Conservation (phyloP, 2,797 vertebrate species). For the Pterois miles region DNA sequence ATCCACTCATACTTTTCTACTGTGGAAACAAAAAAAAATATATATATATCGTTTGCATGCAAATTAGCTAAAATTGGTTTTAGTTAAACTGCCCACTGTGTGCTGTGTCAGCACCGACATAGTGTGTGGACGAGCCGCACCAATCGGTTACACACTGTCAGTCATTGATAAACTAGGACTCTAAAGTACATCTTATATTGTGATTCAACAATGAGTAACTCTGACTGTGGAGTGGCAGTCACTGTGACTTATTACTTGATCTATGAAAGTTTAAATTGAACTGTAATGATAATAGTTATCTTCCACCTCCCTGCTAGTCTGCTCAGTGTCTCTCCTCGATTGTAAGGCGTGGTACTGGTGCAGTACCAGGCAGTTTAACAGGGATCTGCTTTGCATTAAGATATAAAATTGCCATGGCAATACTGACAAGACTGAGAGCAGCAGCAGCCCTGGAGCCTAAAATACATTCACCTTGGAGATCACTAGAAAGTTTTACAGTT, state of each 20-base stretch:
- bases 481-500: not conserved
- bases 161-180: not conserved
- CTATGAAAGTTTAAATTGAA: not conserved
- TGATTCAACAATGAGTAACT: not conserved
- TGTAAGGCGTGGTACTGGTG: not conserved
- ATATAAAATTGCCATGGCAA: not conserved
- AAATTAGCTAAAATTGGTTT: not conserved
- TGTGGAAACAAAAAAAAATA: conserved; percentile 17
- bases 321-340: not conserved
- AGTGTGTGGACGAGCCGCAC: not conserved
- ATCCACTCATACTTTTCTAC: conserved; percentile 10
- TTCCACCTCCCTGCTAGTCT: not conserved
- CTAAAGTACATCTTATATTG: not conserved
- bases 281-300: not conserved
- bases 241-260: not conserved
- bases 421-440: not conserved
- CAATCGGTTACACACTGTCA: not conserved
- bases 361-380: not conserved
- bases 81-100: not conserved
- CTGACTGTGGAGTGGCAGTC: not conserved
- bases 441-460: not conserved
- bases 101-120: not conserved
- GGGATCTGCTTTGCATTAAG: not conserved
- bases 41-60: conserved; percentile 10
- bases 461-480: not conserved